A percentile compares a stretch with the other conserved stretches of the same genome.
These are phyloP conservation scores for Dipodomys ordii DNA, from an alignment of 2,113 vertebrate species.

Conservation along the genomic window DNA sequence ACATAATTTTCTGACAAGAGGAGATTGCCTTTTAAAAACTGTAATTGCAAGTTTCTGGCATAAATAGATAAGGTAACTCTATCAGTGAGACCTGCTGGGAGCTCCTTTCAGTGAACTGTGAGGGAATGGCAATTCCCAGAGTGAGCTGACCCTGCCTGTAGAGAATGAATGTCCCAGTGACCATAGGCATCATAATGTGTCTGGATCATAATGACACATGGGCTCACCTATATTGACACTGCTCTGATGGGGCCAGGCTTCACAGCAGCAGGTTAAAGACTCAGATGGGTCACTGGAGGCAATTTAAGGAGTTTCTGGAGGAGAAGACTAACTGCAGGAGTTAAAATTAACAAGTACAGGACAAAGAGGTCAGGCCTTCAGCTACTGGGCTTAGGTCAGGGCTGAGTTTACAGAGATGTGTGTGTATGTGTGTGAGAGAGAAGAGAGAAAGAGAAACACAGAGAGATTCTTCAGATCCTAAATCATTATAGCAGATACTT, in stretches of 20 bases:
- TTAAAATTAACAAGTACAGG: neutral
- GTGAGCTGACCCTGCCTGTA: neutral
- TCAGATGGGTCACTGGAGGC: neutral
- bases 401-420: neutral
- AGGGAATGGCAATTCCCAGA: neutral
- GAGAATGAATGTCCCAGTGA: neutral
- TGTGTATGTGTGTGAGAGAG: too few relatives aligned
- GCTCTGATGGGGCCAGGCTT: neutral
- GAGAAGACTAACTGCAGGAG: too few relatives aligned
- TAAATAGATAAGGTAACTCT: neutral
- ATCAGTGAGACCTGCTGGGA: neutral
- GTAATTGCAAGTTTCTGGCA: neutral
- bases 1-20: conserved; percentile 27
- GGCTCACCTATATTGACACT: neutral
- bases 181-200: neutral
- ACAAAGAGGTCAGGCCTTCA: neutral
- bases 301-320: neutral
- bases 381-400: neutral
- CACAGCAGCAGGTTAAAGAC: neutral
- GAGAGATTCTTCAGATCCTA: neutral
- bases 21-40: neutral
- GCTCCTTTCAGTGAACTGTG: neutral
- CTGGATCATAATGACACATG: neutral
- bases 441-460: neutral
- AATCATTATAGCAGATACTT: neutral